These are phyloP conservation scores for Prolemur simus DNA, from an alignment of 2,113 vertebrate genomes.

Conservation along the genomic window DNA sequence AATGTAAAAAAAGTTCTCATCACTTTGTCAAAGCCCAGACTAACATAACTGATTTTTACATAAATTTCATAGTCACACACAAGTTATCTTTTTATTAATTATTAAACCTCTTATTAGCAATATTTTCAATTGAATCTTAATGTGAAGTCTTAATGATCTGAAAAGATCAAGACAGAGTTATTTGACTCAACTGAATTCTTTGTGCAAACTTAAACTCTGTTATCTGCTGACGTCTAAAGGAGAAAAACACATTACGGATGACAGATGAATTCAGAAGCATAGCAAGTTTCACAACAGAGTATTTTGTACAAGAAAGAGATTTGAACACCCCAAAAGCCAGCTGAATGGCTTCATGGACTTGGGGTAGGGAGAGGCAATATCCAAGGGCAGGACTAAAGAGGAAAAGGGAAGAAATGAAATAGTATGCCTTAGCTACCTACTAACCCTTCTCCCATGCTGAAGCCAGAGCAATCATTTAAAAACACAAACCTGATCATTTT, in stretches of 20 bases:
- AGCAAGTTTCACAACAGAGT: background rate
- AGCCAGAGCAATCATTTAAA: background rate
- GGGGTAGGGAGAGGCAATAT: background rate
- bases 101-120: background rate
- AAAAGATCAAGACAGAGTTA: background rate
- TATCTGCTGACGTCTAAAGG: background rate
- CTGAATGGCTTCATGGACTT: background rate
- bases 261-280: background rate
- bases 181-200: background rate
- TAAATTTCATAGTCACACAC: background rate
- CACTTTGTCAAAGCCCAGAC: background rate
- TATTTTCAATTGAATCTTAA: background rate
- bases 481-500: background rate
- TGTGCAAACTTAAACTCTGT: background rate
- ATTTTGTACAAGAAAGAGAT: background rate
- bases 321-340: background rate
- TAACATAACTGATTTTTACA: background rate
- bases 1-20: background rate
- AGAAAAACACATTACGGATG: background rate
- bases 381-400: background rate
- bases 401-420: background rate
- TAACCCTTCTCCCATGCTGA: background rate
- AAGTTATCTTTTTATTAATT: background rate
- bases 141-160: background rate
- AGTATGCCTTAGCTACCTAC: background rate